Percentiles rank a stretch among this genome's conserved stretches.
These are phyloP conservation scores for Sparidentex hasta DNA, from an alignment of 2,797 vertebrate genomes.

Conservation along the genomic window DNA sequence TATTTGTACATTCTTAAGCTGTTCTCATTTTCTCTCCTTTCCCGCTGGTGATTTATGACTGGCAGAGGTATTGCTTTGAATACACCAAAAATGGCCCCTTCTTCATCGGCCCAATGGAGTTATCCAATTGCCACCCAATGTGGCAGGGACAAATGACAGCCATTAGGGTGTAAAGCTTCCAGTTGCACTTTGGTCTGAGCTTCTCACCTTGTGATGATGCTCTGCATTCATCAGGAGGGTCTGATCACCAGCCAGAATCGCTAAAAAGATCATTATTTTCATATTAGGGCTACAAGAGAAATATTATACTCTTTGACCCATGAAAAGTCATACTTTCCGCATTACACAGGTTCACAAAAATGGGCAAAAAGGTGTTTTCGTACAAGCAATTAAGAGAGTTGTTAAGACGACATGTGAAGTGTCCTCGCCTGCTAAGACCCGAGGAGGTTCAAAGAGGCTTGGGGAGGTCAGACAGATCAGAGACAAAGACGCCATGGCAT, in stretches of 20 bases:
- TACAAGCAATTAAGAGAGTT: conserved; percentile 1
- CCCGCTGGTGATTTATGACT: conserved; percentile 71
- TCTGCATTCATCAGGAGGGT: conserved; percentile 61
- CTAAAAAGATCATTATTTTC: conserved; percentile 59
- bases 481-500: conserved; percentile 55
- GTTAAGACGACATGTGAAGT: background rate
- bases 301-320: conserved; percentile 20
- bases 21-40: conserved; percentile 41
- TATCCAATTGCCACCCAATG: conserved; percentile 75
- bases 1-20: conserved; percentile 45
- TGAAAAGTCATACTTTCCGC: conserved; percentile 5
- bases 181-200: conserved; percentile 75
- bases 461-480: conserved; percentile 43
- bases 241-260: conserved; percentile 45
- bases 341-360: background rate
- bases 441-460: conserved; percentile 34
- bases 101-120: conserved; percentile 59
- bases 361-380: background rate
- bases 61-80: conserved; percentile 55
- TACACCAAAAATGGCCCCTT: conserved; percentile 55
- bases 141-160: conserved; percentile 82
- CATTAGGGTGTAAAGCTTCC: conserved; percentile 74
- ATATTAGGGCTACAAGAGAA: conserved; percentile 41
- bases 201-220: conserved; percentile 64
- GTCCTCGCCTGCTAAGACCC: background rate